Evolutionary conservation across 2,888 invertebrate species (phyloP).

Genomic region (Herminia tarsipennalis): DNA sequence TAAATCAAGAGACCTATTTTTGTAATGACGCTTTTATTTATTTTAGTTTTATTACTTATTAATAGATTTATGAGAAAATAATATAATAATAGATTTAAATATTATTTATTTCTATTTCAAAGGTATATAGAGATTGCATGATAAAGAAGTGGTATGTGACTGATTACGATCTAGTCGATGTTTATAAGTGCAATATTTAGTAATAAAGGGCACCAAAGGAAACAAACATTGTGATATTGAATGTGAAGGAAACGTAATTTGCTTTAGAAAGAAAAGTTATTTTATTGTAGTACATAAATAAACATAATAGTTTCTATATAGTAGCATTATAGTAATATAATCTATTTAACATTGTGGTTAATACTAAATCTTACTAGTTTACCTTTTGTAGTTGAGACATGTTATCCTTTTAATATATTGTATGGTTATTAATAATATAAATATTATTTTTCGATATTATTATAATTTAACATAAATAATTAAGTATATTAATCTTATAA

Average conservation of each 20-base stretch:
- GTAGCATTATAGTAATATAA: constrained; percentile 20
- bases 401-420: constrained; percentile 17
- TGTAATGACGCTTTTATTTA: constrained; percentile 14
- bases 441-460: constrained; percentile 18
- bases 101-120: constrained; percentile 29
- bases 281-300: constrained; percentile 13
- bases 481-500: constrained; percentile 9
- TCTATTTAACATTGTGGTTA: constrained; percentile 18
- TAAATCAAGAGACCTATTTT: constrained; percentile 42
- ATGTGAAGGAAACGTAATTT: constrained; percentile 53
- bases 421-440: constrained; percentile 18
- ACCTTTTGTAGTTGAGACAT: constrained; percentile 16
- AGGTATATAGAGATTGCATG: constrained; percentile 29
- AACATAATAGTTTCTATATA: constrained; percentile 32
- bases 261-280: constrained; percentile 36
- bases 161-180: constrained; percentile 51
- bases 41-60: constrained; percentile 6
- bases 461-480: constrained; percentile 15
- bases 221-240: constrained; percentile 70
- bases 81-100: too few species aligned
- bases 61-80: constrained; percentile 14
- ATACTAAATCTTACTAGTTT: constrained; percentile 26
- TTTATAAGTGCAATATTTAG: constrained; percentile 55
- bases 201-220: constrained; percentile 66
- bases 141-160: constrained; percentile 41